phyloP scores from a whole-genome alignment of 2,888 invertebrate species.

The Chrysolina oricalcia region DNA sequence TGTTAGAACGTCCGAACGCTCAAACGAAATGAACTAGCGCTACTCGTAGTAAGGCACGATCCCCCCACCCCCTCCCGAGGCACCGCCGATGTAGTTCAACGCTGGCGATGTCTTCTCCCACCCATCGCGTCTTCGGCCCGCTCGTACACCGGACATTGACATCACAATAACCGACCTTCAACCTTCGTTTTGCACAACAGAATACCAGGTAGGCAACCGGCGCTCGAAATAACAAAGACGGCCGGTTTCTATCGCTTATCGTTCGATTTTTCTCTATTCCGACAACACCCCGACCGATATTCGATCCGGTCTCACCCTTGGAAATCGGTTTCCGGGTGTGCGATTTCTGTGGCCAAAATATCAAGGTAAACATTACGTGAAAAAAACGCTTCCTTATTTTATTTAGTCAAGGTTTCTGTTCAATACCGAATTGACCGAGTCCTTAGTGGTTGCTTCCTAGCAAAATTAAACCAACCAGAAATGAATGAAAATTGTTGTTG shows the following conservation, averaged over 20 bases:
- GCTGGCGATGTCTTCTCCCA: constrained; percentile 29
- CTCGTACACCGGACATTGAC: constrained; percentile 70
- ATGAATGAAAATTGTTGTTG: no score
- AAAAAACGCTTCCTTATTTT: constrained; percentile 51
- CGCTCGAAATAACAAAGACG: constrained; percentile 47
- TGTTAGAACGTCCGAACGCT: neutral
- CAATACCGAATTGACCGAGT: constrained; percentile 40
- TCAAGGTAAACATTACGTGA: constrained; percentile 51
- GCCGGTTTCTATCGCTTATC: constrained; percentile 23
- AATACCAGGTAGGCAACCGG: constrained; percentile 59
- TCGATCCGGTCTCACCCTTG: constrained; percentile 48
- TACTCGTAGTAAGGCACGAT: neutral
- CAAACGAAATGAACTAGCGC: neutral
- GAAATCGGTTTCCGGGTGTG: constrained; percentile 51
- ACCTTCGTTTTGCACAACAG: constrained; percentile 65
- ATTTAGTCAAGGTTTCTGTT: constrained; percentile 46
- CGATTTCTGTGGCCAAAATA: constrained; percentile 49
- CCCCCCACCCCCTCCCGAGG: neutral
- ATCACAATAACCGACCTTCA: constrained; percentile 71
- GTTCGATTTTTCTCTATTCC: constrained; percentile 29
- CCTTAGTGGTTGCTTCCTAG: constrained; percentile 37
- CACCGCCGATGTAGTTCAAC: constrained; percentile 29
- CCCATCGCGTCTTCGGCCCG: constrained; percentile 52
- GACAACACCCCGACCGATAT: constrained; percentile 44
- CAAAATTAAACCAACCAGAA: constrained; percentile 5